Conservation (phyloP, 2,888 invertebrate genomes). For the Acleris laterana region DNA sequence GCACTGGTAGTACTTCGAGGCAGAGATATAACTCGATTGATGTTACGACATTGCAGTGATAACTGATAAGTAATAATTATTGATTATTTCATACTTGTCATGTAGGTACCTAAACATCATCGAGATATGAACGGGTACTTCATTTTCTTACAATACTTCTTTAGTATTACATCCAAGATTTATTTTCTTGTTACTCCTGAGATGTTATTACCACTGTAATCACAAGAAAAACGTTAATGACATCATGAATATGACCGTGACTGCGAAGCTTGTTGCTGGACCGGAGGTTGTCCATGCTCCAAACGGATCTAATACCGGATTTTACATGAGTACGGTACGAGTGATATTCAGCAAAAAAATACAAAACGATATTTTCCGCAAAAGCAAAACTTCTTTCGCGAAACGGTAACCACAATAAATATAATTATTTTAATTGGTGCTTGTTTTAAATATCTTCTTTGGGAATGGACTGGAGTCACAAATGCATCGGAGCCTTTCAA, state of each 20-base stretch:
- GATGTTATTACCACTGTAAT: conserved; percentile 25
- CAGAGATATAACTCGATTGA: conserved; percentile 14
- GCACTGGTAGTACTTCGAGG: neutral
- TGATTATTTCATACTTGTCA: neutral
- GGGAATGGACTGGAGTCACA: too few relatives aligned
- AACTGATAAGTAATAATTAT: neutral
- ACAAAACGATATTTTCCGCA: too few relatives aligned
- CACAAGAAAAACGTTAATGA: conserved; percentile 27
- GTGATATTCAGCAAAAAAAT: too few relatives aligned
- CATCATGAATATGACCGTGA: conserved; percentile 23
- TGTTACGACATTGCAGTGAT: conserved; percentile 10
- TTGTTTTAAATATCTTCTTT: too few relatives aligned
- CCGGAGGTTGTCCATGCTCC: neutral
- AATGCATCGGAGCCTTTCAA: too few relatives aligned
- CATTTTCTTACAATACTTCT: neutral
- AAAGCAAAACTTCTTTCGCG: too few relatives aligned
- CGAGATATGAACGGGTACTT: neutral
- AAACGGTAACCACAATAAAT: too few relatives aligned
- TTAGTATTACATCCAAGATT: conserved; percentile 17
- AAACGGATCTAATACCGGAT: conserved; percentile 3
- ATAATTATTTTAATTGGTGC: too few relatives aligned
- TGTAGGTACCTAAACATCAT: neutral
- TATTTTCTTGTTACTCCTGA: conserved; percentile 13
- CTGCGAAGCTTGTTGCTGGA: neutral
- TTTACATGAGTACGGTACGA: too few relatives aligned